Evolutionary conservation across 1,140 invertebrate genomes (phyloP).

Genomic region (Euura saliciscinereae): DNA sequence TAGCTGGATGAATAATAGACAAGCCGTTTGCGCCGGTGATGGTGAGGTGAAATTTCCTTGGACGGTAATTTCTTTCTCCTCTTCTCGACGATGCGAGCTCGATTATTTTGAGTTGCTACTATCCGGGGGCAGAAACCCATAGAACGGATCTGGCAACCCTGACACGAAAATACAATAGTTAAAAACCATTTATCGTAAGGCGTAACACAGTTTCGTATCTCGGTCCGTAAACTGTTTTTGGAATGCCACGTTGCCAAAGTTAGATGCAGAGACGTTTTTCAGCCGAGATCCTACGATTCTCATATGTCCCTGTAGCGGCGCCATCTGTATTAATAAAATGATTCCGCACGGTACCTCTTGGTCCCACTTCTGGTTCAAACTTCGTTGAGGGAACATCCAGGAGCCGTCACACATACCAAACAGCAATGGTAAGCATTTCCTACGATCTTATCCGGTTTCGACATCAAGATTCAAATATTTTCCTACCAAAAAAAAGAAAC

Average conservation of each 20-base stretch:
- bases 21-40: neutral
- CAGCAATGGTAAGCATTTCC: conserved; percentile 68
- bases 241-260: conserved; percentile 47
- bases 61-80: neutral
- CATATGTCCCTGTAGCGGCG: conserved; percentile 58
- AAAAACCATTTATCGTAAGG: conserved; percentile 43
- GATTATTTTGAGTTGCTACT: neutral
- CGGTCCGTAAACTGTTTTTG: conserved; percentile 56
- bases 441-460: too few relatives aligned
- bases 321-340: conserved; percentile 78
- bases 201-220: conserved; percentile 22
- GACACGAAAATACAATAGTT: conserved; percentile 34
- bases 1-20: neutral
- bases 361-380: conserved; percentile 77
- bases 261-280: conserved; percentile 5
- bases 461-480: too few relatives aligned
- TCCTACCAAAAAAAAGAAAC: too few relatives aligned
- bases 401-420: conserved; percentile 60
- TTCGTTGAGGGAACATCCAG: conserved; percentile 70
- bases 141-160: conserved; percentile 38
- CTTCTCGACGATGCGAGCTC: neutral
- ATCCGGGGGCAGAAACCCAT: neutral
- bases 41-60: neutral
- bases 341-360: conserved; percentile 65
- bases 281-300: conserved; percentile 32